Base-by-base conservation (phyloP, 2,888 invertebrate species). In the Cephus rjabovi region DNA sequence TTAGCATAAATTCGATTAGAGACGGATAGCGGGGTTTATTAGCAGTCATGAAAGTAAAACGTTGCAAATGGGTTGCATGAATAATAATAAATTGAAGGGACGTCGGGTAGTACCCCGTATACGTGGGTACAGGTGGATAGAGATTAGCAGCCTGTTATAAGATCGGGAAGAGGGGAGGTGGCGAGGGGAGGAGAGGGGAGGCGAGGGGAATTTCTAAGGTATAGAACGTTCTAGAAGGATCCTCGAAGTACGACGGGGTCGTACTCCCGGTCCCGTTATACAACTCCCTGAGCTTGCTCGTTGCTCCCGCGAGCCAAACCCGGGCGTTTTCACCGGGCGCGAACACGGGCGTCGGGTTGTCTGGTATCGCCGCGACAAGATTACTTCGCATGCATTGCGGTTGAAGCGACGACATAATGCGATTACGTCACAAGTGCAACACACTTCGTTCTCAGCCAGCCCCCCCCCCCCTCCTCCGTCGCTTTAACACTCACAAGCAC, bases 1-100 rank as follows among this genome's bases (percentile, higher is more conserved):
- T 87, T 87, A 87, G 87, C 86, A 87, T 87, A 87, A 87, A 87
- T 87, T 85, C 86, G 84, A 87, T 87, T 86, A 86, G 82, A 85
- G 84, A 81, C 82, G 76, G 83, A 87, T 84, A 84, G 31, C 82
- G 80, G 80, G 78, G 77, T 81, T 82, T 87, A 87, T 87, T 87
- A 86, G 83, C 83, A 82, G 83, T 83, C 86, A 84, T 85, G 87
- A 86, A 86, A 87, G 86, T 86, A 87, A 87, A 87, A 86, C 85
- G 85, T 84, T 84, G 84, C 85, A 83, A 87, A 87, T 81, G 86
- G 82, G 79, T 82, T 83, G 81, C 84, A 87, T 86, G 86, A 86
- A 87, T 87, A 87, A 87, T 85, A 85, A 87, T 79, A 76, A 74
- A 31, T 34, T 6, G 2, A 34, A 12, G 71, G 71, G 31, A 30